Evolutionary conservation across 2,113 vertebrate genomes (phyloP), one percentile per base, ranked within the genome.

Genomic region (Camelus dromedarius): DNA sequence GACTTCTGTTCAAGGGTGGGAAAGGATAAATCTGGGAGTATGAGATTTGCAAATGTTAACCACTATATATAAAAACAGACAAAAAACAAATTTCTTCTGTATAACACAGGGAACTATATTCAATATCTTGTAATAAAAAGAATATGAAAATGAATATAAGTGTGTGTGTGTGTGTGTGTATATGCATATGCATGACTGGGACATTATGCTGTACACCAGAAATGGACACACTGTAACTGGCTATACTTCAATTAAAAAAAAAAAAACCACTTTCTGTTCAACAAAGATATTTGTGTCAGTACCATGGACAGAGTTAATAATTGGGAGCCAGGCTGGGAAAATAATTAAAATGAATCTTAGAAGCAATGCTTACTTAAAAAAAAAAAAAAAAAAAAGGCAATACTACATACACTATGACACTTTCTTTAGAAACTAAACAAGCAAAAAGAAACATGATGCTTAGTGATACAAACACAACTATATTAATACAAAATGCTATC

Each of bases 301-400:
- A 95, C 93, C 95, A 82, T 20, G 83, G 89, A 95, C 76, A 94
- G 85, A 12, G 85, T n/a, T 76, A 22, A n/a, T 20, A 24, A 75
- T 11, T 38, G 0, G 26, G 72, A 62, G 18, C 54, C 2, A 38
- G 20, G 26, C n/a, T 15, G 77, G 66, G 38, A 42, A 89, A 91
- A 66, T 5, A 84, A 64, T 35, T 69, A 70, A 81, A 81, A 54
- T 4, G 30, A 86, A 77, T 73, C 52, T 54, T 20, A n/a, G 72
- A 56, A 64, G 22, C 8, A 38, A 35, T 50, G 75, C 58, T 60
- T 22, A 75, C 32, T 91, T 54, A 2, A 32, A 35, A 48, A 67
- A 35, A 35, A 2, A 32, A 35, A 48, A 67, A 35, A 35, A 35
- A 82, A 80, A 75, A 32, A n/a, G 52, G 48, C 14, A 72, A 28